phyloP scores from a whole-genome alignment of 1,140 invertebrate genomes.

The Rhynchophorus ferrugineus region DNA sequence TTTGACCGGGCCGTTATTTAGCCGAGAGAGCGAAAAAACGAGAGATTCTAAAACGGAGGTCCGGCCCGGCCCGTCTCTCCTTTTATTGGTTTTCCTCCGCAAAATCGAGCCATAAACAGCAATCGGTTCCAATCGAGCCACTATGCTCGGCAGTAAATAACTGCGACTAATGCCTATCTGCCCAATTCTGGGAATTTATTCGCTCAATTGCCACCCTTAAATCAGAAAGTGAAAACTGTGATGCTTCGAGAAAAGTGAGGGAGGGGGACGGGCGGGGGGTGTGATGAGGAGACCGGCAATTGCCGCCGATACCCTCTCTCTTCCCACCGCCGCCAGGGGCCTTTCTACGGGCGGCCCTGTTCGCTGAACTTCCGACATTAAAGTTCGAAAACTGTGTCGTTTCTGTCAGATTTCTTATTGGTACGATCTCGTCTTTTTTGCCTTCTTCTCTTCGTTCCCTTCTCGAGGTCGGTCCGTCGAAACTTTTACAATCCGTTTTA shows the following conservation, averaged over 20 bases:
- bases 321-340: neutral
- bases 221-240: neutral
- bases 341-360: neutral
- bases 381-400: neutral
- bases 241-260: neutral
- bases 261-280: too few species aligned
- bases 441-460: too few species aligned
- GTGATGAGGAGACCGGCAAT: too few species aligned
- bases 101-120: neutral
- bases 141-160: neutral
- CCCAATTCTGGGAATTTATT: neutral
- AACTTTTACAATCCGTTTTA: too few species aligned
- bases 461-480: too few species aligned
- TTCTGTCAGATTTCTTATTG: too few species aligned
- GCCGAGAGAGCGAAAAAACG: too few species aligned
- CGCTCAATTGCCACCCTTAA: neutral
- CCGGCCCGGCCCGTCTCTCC: too few species aligned
- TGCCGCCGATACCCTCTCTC: too few species aligned
- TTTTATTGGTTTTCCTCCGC: neutral
- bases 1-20: too few species aligned
- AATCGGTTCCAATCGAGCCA: neutral
- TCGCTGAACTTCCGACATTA: neutral
- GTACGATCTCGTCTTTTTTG: too few species aligned
- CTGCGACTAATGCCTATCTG: neutral
- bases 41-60: too few species aligned